Evolutionary conservation across 2,797 vertebrate species (phyloP).

Genomic region (Ptychobarbus kaznakovi): DNA sequence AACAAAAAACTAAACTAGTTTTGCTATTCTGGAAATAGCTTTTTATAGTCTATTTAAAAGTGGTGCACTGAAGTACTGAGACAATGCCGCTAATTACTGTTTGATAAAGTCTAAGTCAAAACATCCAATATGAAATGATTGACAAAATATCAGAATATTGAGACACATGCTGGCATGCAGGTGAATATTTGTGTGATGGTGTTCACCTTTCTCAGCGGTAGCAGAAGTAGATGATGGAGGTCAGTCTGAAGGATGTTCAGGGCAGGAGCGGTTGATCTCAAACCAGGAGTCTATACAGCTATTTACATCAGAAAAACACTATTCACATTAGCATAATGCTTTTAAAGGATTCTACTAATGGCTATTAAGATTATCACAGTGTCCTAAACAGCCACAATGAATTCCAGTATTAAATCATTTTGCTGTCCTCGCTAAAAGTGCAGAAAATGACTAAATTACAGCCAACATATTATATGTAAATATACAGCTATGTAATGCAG

Average conservation of each 20-base stretch:
- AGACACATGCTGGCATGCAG: background rate
- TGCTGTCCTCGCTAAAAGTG: background rate
- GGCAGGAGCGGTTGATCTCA: conserved; percentile 99
- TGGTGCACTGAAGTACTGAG: background rate
- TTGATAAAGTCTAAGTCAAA: background rate
- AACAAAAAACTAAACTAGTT: background rate
- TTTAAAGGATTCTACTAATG: background rate
- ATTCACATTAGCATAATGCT: conserved; percentile 3
- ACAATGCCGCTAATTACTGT: background rate
- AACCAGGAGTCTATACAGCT: conserved; percentile 99
- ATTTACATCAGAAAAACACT: conserved; percentile 9
- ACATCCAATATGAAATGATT: background rate
- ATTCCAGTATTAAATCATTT: background rate
- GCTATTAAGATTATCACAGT: background rate
- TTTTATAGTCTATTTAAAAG: background rate
- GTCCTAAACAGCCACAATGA: background rate
- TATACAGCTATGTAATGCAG: too few relatives aligned
- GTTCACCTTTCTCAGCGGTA: conserved; percentile 74
- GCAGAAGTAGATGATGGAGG: conserved; percentile 55
- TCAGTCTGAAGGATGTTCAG: conserved; percentile 97
- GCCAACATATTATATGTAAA: background rate
- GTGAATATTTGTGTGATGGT: conserved; percentile 3
- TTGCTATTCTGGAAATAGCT: background rate
- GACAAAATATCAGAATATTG: background rate
- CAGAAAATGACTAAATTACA: background rate